These are phyloP conservation scores for Notodonta ziczac DNA, from an alignment of 2,888 invertebrate genomes.

Conservation along the genomic window DNA sequence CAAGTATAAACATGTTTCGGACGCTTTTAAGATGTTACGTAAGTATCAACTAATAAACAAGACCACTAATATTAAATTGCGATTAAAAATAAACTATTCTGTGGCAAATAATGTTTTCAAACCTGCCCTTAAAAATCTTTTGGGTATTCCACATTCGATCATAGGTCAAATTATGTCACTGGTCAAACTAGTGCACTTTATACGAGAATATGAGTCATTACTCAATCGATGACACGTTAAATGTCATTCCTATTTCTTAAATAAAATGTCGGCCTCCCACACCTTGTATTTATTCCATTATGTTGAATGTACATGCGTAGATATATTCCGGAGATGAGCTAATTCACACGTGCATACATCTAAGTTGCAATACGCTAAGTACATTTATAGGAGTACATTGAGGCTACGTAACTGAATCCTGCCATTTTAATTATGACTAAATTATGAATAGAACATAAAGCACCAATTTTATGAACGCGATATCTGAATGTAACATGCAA, in stretches of 20 bases:
- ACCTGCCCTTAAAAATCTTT: background rate
- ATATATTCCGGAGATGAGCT: background rate
- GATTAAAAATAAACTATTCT: background rate
- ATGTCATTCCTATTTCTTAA: conserved; percentile 17
- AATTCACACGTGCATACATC: conserved; percentile 5
- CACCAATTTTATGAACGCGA: conserved; percentile 40
- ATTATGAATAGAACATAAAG: conserved; percentile 52
- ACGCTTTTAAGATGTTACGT: background rate
- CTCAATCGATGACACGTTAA: conserved; percentile 14
- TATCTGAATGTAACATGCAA: conserved; percentile 50
- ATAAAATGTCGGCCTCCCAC: conserved; percentile 10
- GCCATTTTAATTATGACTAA: conserved; percentile 33
- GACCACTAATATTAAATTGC: background rate
- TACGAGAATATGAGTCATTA: conserved; percentile 19
- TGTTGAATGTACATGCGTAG: background rate
- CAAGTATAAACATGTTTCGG: background rate
- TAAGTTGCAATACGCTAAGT: conserved; percentile 12
- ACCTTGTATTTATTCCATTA: background rate
- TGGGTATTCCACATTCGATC: background rate
- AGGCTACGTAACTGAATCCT: conserved; percentile 24
- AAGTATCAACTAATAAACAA: background rate
- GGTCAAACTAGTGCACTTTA: conserved; percentile 21
- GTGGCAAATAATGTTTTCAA: background rate
- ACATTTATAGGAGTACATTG: conserved; percentile 12
- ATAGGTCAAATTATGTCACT: conserved; percentile 17